These are phyloP conservation scores for Dryadula phaetusa DNA, from an alignment of 2,888 invertebrate species.

Conservation along the genomic window DNA sequence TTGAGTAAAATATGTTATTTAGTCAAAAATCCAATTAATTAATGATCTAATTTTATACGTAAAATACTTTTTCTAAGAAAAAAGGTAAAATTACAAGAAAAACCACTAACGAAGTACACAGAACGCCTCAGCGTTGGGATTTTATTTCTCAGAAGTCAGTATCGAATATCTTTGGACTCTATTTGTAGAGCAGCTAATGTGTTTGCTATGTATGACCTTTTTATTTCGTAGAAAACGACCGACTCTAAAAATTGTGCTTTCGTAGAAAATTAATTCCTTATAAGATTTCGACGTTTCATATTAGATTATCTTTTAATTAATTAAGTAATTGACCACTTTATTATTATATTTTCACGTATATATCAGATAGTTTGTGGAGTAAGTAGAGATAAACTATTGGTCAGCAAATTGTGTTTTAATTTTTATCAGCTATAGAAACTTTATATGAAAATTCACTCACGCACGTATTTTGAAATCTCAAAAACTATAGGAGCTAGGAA, in stretches of 20 bases:
- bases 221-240: constrained; percentile 1
- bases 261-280: neutral
- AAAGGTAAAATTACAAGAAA: constrained; percentile 11
- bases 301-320: too few species aligned
- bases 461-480: too few species aligned
- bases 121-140: neutral
- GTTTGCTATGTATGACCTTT: constrained; percentile 16
- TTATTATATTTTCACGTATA: too few species aligned
- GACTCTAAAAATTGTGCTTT: neutral
- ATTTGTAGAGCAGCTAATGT: constrained; percentile 21
- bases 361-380: too few species aligned
- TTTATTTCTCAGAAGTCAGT: constrained; percentile 22
- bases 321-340: too few species aligned
- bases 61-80: neutral
- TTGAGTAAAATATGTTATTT: too few species aligned
- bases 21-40: too few species aligned
- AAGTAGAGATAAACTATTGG: too few species aligned
- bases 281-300: neutral
- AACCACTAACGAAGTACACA: neutral
- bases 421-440: too few species aligned
- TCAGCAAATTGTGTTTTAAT: too few species aligned
- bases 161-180: constrained; percentile 18
- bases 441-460: too few species aligned
- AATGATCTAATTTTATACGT: neutral
- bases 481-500: too few species aligned